Conservation (phyloP, 2,113 vertebrate species). For the Rhea americana region DNA sequence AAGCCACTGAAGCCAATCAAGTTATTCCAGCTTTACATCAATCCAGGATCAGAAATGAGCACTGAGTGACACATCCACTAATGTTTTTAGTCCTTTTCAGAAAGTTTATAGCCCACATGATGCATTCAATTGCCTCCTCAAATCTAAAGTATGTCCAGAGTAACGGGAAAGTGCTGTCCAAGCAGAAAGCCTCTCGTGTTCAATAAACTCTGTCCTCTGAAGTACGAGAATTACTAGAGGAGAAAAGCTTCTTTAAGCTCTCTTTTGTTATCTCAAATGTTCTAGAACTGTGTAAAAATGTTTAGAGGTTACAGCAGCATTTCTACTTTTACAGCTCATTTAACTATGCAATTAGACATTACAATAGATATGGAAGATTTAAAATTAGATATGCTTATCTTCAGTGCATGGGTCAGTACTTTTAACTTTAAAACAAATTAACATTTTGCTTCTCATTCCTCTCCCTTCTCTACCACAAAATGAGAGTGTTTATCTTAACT, state of each 20-base stretch:
- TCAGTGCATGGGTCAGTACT: slow-evolving; percentile 70
- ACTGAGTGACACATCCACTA: slow-evolving; percentile 40
- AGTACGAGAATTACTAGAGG: slow-evolving; percentile 61
- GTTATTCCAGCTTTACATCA: slow-evolving; percentile 44
- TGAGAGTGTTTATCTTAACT: slow-evolving; percentile 72
- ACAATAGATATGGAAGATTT: slow-evolving; percentile 78
- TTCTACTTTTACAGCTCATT: slow-evolving; percentile 77
- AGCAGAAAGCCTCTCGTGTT: slow-evolving; percentile 73
- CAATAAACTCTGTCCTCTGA: slow-evolving; percentile 74
- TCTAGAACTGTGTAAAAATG: slow-evolving; percentile 74
- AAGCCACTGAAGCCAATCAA: slow-evolving; percentile 63
- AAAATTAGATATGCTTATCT: slow-evolving; percentile 78
- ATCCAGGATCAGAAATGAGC: neutral
- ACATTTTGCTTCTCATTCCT: slow-evolving; percentile 46
- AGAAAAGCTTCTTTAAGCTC: slow-evolving; percentile 68
- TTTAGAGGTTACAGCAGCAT: slow-evolving; percentile 53
- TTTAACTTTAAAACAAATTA: slow-evolving; percentile 74
- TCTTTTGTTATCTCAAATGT: slow-evolving; percentile 59
- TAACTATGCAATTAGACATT: slow-evolving; percentile 78
- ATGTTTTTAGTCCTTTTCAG: slow-evolving; percentile 49
- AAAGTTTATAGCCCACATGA: slow-evolving; percentile 10
- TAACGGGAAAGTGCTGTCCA: slow-evolving; percentile 69
- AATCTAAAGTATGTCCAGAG: slow-evolving; percentile 57
- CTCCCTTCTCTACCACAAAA: slow-evolving; percentile 19
- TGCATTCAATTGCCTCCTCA: slow-evolving; percentile 64